phyloP scores from a whole-genome alignment of 2,797 vertebrate species.

The Salmo trutta region DNA sequence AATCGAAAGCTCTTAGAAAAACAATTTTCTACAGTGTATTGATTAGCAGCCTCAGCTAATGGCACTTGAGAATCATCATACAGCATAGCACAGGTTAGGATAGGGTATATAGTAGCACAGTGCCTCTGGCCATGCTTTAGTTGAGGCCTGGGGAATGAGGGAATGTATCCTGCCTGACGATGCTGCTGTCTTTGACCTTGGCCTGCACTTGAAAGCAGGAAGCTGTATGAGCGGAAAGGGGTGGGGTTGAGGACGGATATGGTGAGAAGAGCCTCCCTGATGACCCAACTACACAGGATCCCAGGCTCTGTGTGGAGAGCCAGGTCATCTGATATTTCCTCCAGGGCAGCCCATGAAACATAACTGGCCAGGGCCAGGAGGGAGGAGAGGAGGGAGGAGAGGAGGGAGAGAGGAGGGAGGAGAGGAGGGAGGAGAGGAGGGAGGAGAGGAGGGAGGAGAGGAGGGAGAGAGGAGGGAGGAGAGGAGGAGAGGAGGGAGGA shows the following conservation, averaged over 20 bases:
- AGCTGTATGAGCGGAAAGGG: conserved; percentile 61
- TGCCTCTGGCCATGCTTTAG: conserved; percentile 32
- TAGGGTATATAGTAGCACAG: conserved; percentile 47
- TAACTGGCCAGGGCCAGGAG: conserved; percentile 66
- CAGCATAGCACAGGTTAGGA: conserved; percentile 53
- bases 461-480: too few relatives aligned
- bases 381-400: conserved; percentile 27
- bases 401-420: too few relatives aligned
- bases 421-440: too few relatives aligned
- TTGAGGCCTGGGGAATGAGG: not conserved
- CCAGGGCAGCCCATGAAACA: conserved; percentile 78
- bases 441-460: too few relatives aligned
- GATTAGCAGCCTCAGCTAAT: conserved; percentile 74
- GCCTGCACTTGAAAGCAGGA: conserved; percentile 77
- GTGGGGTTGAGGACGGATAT: conserved; percentile 39
- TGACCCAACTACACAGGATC: conserved; percentile 56
- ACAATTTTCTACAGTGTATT: conserved; percentile 70
- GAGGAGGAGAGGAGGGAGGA: too few relatives aligned
- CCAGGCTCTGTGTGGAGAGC: conserved; percentile 67
- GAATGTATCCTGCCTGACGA: conserved; percentile 62
- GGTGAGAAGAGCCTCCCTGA: conserved; percentile 70
- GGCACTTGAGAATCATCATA: conserved; percentile 67
- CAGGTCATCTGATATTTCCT: conserved; percentile 84
- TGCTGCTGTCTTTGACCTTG: conserved; percentile 76
- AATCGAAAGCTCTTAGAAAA: conserved; percentile 58